Conservation (phyloP, 1,140 invertebrate species). For the Medauroidea extradentata region DNA sequence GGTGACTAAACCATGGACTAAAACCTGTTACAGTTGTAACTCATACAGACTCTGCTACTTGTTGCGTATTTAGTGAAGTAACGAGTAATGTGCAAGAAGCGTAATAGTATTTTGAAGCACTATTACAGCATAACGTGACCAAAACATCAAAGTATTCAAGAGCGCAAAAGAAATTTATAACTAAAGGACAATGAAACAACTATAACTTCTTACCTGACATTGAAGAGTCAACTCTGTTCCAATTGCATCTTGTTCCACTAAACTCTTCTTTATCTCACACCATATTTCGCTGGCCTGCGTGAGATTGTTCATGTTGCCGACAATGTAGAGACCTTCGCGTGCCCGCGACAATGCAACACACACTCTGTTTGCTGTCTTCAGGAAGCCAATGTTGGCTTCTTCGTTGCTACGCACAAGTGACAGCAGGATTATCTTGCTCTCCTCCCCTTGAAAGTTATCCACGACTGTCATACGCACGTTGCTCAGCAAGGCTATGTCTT, state of each 20-base stretch:
- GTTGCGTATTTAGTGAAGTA: too few relatives aligned
- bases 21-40: too few relatives aligned
- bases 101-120: too few relatives aligned
- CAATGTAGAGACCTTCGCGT: conserved; percentile 62
- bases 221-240: conserved; percentile 42
- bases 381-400: conserved; percentile 68
- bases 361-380: conserved; percentile 68
- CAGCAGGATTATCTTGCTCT: conserved; percentile 77
- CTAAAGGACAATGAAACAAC: too few relatives aligned
- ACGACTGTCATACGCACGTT: conserved; percentile 55
- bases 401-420: conserved; percentile 75
- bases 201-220: conserved; percentile 47
- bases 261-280: conserved; percentile 45
- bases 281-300: conserved; percentile 48
- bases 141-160: too few relatives aligned
- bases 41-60: too few relatives aligned
- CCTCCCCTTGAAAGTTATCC: conserved; percentile 84
- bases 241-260: conserved; percentile 42
- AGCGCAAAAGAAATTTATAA: too few relatives aligned
- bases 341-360: conserved; percentile 82
- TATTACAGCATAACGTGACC: too few relatives aligned
- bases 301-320: conserved; percentile 63
- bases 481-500: not conserved
- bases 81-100: too few relatives aligned
- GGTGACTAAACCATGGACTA: too few relatives aligned